A percentile compares a stretch with the other conserved stretches of the same genome.
phyloP scores from a whole-genome alignment of 2,113 vertebrate species.

The Conger conger region DNA sequence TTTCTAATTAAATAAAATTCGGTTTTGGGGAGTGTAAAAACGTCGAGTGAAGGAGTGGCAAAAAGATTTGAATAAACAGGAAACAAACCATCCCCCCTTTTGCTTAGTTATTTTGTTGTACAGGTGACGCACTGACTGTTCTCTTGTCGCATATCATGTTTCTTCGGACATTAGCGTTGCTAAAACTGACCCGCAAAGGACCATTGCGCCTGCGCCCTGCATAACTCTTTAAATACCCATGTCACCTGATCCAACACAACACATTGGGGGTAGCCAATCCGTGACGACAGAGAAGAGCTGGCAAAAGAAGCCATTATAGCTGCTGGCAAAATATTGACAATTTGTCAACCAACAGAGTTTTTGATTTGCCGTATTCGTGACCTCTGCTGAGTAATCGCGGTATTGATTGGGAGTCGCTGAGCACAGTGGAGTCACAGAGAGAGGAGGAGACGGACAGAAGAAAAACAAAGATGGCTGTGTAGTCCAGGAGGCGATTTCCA shows the following conservation, averaged over 20 bases:
- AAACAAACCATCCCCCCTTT: background rate
- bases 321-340: conserved; percentile 40
- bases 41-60: background rate
- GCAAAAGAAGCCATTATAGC: conserved; percentile 37
- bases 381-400: conserved; percentile 39
- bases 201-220: conserved; percentile 63
- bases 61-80: too few relatives aligned
- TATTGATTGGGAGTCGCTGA: conserved; percentile 52
- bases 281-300: conserved; percentile 30
- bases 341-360: conserved; percentile 37
- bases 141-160: conserved; percentile 60
- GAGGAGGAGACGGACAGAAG: conserved; percentile 52
- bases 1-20: too few relatives aligned
- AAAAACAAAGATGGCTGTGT: conserved; percentile 82
- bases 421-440: conserved; percentile 47
- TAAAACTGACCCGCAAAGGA: conserved; percentile 57
- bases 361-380: conserved; percentile 37
- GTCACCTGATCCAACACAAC: conserved; percentile 74
- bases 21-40: too few relatives aligned
- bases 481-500: conserved; percentile 64
- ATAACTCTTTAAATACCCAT: conserved; percentile 70
- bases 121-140: conserved; percentile 27
- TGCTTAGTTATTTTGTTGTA: background rate
- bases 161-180: conserved; percentile 52
- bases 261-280: conserved; percentile 63